These are phyloP conservation scores for Meloidogyne chitwoodi DNA, from an alignment of 1,140 invertebrate genomes.

Conservation along the genomic window DNA sequence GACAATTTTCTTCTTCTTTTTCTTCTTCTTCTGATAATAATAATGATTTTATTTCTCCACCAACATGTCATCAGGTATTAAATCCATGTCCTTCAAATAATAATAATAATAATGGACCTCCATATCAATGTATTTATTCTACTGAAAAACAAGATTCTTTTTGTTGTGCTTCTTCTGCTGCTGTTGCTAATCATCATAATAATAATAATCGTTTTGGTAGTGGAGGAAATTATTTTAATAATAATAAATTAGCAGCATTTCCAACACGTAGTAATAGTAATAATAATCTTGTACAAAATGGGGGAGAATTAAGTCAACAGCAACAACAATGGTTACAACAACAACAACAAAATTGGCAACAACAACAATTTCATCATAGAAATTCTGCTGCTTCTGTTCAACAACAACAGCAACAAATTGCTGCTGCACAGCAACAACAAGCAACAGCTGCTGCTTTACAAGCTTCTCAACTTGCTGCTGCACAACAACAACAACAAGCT, in stretches of 20 bases:
- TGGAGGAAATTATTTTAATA: not conserved
- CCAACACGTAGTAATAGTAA: slow-evolving; percentile 3
- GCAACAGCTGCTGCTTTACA: not conserved
- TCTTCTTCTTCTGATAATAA: too few species aligned
- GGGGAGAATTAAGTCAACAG: not conserved
- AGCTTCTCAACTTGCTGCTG: not conserved
- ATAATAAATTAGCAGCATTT: slow-evolving; percentile 4
- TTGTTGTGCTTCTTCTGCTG: slow-evolving; percentile 56
- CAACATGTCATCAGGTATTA: slow-evolving; percentile 55
- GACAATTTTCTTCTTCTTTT: slow-evolving; percentile 20
- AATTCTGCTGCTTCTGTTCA: not conserved
- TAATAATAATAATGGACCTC: slow-evolving; percentile 27
- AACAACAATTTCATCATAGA: slow-evolving; percentile 8
- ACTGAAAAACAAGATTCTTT: slow-evolving; percentile 58
- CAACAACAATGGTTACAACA: slow-evolving; percentile 4
- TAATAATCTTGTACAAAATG: too few species aligned
- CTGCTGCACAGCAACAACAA: not conserved
- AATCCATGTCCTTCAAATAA: slow-evolving; percentile 56
- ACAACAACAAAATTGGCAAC: slow-evolving; percentile 19
- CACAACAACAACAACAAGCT: not conserved
- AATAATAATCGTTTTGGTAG: too few species aligned
- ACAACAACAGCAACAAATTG: not conserved
- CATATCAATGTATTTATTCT: slow-evolving; percentile 59
- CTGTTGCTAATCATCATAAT: too few species aligned
- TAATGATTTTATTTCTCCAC: slow-evolving; percentile 28